Percentiles rank a stretch among this genome's conserved stretches.
phyloP scores from a whole-genome alignment of 2,888 invertebrate genomes.

The Gymnocheta viridis region DNA sequence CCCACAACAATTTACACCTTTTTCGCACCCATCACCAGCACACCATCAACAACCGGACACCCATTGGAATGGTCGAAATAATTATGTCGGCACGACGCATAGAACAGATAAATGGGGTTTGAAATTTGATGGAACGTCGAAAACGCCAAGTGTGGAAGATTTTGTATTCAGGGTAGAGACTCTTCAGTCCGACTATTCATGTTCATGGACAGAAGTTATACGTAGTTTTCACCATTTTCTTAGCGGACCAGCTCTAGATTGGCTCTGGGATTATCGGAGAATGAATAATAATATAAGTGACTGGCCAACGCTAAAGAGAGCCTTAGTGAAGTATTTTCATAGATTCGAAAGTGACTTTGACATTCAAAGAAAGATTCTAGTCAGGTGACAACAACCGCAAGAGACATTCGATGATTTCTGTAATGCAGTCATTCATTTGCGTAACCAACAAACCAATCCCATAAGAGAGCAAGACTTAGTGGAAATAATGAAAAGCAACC shows the following conservation, averaged over 20 bases:
- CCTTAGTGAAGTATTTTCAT: background rate
- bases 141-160: constrained; percentile 3
- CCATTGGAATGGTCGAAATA: background rate
- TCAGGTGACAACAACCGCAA: background rate
- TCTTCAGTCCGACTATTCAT: background rate
- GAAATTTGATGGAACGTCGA: background rate
- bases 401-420: background rate
- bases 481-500: constrained; percentile 10
- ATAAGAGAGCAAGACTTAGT: too few relatives aligned
- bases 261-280: constrained; percentile 9
- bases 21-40: background rate
- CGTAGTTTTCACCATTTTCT: background rate
- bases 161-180: constrained; percentile 20
- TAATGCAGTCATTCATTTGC: background rate
- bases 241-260: background rate
- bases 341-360: too few relatives aligned
- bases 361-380: background rate
- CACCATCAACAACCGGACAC: background rate
- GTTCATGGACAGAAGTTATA: background rate
- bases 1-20: background rate
- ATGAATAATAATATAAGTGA: background rate
- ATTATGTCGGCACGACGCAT: background rate
- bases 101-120: constrained; percentile 4
- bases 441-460: constrained; percentile 2
- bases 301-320: background rate